Percentiles rank a stretch among this genome's conserved stretches.
Conservation (phyloP, 2,797 vertebrate species). For the Danio aesculapii region DNA sequence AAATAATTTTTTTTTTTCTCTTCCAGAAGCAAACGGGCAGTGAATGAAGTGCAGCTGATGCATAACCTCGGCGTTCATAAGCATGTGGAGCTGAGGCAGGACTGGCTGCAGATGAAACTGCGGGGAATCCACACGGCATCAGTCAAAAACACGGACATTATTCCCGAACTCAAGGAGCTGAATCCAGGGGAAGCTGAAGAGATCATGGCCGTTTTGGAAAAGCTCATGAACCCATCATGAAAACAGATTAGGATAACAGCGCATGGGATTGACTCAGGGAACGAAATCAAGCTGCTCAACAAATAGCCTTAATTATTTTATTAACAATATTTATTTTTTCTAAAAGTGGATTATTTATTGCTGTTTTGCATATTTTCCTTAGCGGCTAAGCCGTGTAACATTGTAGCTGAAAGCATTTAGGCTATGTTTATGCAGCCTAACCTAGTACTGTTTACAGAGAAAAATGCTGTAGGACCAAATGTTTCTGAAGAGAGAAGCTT, state of each 20-base stretch:
- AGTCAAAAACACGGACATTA: constrained; percentile 64
- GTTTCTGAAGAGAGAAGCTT: constrained; percentile 19
- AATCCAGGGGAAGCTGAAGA: constrained; percentile 67
- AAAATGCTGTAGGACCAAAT: constrained; percentile 70
- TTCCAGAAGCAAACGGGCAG: constrained; percentile 83
- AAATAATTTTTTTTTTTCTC: not conserved
- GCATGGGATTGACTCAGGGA: constrained; percentile 1
- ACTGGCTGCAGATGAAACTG: constrained; percentile 89
- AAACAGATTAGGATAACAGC: not conserved
- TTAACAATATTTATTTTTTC: constrained; percentile 49
- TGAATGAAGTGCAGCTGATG: constrained; percentile 96
- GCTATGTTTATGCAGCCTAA: constrained; percentile 33
- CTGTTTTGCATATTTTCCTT: not conserved
- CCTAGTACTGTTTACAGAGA: not conserved
- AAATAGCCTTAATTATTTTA: not conserved
- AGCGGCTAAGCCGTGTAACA: constrained; percentile 1
- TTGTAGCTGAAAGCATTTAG: constrained; percentile 64
- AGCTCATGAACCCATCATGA: constrained; percentile 61
- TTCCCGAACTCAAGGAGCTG: constrained; percentile 63
- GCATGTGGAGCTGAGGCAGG: constrained; percentile 82
- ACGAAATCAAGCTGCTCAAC: not conserved
- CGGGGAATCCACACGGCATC: constrained; percentile 81
- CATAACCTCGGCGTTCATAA: constrained; percentile 86
- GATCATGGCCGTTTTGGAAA: constrained; percentile 66
- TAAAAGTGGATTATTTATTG: constrained; percentile 43